These are phyloP conservation scores for Paracentrotus lividus DNA, from an alignment of 53 echinoderm and acorn worm species.

Conservation along the genomic window DNA sequence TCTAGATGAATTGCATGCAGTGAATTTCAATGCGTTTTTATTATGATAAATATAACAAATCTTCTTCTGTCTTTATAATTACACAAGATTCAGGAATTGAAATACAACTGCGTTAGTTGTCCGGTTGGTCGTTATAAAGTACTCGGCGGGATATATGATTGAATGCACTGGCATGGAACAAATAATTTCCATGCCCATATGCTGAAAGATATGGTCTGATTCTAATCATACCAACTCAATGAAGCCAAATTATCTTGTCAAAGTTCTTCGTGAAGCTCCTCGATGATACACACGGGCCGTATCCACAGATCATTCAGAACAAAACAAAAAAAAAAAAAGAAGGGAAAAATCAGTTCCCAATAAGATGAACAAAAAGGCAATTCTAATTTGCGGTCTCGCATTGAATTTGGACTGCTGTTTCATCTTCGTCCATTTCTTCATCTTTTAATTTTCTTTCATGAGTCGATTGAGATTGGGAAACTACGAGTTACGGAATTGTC, in stretches of 20 bases:
- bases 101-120: not conserved
- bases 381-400: conserved; percentile 38
- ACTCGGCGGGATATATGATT: not conserved
- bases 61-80: not conserved
- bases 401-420: conserved; percentile 4
- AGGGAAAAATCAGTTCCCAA: not conserved
- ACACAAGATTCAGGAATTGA: not conserved
- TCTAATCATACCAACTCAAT: conserved; percentile 8
- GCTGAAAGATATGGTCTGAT: conserved; percentile 38
- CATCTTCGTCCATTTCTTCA: not conserved
- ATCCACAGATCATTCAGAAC: not conserved
- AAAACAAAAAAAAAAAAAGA: no score
- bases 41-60: no score
- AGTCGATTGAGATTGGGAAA: not conserved
- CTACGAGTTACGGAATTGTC: not conserved
- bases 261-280: not conserved
- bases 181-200: not conserved
- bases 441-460: not conserved
- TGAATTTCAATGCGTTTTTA: no score
- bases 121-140: not conserved
- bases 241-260: conserved; percentile 38
- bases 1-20: no score
- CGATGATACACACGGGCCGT: not conserved
- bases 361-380: conserved; percentile 17
- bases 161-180: not conserved